Evolutionary conservation across 2,797 vertebrate species (phyloP).

Genomic region (Micrastur ruficollis): DNA sequence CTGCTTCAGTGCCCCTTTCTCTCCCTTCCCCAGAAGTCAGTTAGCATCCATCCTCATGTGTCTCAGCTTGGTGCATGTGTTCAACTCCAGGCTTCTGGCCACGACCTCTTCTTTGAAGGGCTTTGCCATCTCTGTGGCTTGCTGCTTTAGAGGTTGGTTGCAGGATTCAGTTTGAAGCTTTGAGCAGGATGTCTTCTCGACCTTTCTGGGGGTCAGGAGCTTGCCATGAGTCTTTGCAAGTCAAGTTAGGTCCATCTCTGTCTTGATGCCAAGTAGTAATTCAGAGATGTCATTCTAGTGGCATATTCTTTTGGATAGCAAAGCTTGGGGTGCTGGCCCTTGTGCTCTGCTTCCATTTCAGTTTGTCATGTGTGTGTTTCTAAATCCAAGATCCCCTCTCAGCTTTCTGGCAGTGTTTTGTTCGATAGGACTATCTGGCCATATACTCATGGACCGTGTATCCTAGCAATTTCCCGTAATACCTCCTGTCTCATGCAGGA

Average conservation of each 20-base stretch:
- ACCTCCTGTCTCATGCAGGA: too few relatives aligned
- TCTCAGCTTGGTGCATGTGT: background rate
- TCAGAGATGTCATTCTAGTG: background rate
- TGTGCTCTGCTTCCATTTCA: background rate
- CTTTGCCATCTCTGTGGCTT: background rate
- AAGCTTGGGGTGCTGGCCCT: background rate
- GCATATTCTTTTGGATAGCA: background rate
- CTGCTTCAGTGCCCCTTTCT: background rate
- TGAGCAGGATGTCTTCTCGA: background rate
- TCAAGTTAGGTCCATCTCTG: background rate
- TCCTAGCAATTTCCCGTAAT: too few relatives aligned
- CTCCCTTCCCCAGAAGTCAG: background rate
- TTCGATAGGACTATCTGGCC: background rate
- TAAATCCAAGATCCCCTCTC: too few relatives aligned
- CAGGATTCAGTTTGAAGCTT: background rate
- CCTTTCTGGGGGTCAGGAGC: background rate
- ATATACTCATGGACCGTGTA: accelerated
- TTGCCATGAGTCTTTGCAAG: background rate
- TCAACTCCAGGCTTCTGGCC: background rate
- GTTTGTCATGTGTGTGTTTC: background rate
- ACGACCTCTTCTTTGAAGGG: background rate
- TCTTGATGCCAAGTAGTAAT: background rate
- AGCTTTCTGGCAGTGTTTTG: background rate
- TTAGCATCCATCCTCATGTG: background rate
- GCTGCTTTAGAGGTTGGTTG: background rate